phyloP scores from a whole-genome alignment of 2,797 vertebrate species.

The Carapus acus region DNA sequence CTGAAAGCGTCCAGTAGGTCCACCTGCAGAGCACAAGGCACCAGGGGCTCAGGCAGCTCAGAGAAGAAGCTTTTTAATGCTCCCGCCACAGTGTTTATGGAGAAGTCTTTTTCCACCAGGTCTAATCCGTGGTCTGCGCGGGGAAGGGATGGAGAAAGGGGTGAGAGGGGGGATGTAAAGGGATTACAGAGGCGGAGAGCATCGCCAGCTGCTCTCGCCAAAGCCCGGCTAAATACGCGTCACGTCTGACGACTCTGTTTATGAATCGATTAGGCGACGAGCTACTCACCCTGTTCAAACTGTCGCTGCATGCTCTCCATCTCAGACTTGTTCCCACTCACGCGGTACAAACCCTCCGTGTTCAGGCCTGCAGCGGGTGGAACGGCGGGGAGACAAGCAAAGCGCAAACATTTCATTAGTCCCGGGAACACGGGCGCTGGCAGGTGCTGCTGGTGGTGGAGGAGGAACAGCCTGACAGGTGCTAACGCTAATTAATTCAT shows the following conservation, averaged over 20 bases:
- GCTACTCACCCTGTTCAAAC: slow-evolving; percentile 89
- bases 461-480: too few species aligned
- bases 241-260: slow-evolving; percentile 42
- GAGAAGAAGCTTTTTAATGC: slow-evolving; percentile 97
- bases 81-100: slow-evolving; percentile 92
- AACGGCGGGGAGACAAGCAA: slow-evolving; percentile 39
- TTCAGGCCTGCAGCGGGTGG: slow-evolving; percentile 76
- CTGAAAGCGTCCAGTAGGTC: slow-evolving; percentile 94
- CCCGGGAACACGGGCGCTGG: slow-evolving; percentile 34
- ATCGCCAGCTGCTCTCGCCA: slow-evolving; percentile 17
- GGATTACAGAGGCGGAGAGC: slow-evolving; percentile 23
- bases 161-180: slow-evolving; percentile 11
- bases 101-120: slow-evolving; percentile 93
- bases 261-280: slow-evolving; percentile 46
- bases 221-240: slow-evolving; percentile 20
- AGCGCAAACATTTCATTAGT: slow-evolving; percentile 55
- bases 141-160: slow-evolving; percentile 1
- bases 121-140: slow-evolving; percentile 84
- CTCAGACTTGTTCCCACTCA: slow-evolving; percentile 95
- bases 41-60: slow-evolving; percentile 89
- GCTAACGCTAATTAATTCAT: too few species aligned
- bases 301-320: slow-evolving; percentile 96
- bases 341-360: slow-evolving; percentile 92
- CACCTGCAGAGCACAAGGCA: slow-evolving; percentile 86
- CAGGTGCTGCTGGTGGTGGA: slow-evolving; percentile 34